A percentile compares a stretch with the other conserved stretches of the same genome.
phyloP scores from a whole-genome alignment of 2,797 vertebrate species.

The Philypnodon macrostomus region DNA sequence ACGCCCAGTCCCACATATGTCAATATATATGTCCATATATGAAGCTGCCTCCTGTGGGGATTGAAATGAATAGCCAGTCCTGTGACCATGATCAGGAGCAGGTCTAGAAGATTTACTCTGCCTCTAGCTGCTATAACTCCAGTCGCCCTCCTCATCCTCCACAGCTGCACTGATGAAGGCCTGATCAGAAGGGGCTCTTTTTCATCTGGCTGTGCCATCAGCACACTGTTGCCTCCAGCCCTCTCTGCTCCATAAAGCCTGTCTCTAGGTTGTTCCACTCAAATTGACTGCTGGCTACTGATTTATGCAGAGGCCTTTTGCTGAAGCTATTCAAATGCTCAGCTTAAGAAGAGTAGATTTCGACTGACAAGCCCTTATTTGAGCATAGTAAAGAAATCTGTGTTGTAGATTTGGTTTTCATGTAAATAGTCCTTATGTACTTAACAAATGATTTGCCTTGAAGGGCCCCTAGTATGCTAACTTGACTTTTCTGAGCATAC shows the following conservation, averaged over 20 bases:
- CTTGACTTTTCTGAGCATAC: no score
- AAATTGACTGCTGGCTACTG: conserved; percentile 38
- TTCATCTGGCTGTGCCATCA: conserved; percentile 61
- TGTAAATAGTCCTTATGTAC: background rate
- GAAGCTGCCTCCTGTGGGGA: conserved; percentile 33
- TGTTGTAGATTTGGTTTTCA: conserved; percentile 3
- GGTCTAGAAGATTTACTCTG: conserved; percentile 55
- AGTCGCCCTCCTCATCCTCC: conserved; percentile 34
- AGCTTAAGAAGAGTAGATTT: conserved; percentile 12
- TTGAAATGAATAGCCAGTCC: conserved; percentile 56
- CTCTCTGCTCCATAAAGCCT: conserved; percentile 41
- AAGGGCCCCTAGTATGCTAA: no score
- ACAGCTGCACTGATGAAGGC: conserved; percentile 54
- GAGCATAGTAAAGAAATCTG: background rate
- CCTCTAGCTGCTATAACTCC: conserved; percentile 47
- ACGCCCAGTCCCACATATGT: conserved; percentile 5
- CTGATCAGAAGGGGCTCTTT: conserved; percentile 57
- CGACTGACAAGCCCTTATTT: conserved; percentile 8
- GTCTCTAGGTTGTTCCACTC: conserved; percentile 29
- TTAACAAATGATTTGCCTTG: background rate
- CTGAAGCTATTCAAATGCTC: conserved; percentile 24
- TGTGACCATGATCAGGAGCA: conserved; percentile 21
- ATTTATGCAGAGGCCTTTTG: conserved; percentile 42
- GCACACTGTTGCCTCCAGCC: conserved; percentile 46
- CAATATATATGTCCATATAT: conserved; percentile 36